Evolutionary conservation across 64 coral and sea anemone species (phyloP).

Genomic region (Trachythela sp.): DNA sequence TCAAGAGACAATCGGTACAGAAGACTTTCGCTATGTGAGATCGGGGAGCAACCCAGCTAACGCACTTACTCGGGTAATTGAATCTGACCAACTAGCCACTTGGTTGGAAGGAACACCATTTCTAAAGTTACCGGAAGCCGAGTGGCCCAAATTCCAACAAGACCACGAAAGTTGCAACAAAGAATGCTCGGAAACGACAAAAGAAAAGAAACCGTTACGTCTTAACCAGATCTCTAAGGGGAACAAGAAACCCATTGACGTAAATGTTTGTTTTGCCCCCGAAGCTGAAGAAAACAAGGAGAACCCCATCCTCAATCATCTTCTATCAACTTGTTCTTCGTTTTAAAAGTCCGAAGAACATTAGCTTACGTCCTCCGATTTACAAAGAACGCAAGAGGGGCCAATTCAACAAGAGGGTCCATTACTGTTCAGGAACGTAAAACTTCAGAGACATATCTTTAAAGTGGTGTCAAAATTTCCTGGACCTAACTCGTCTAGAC

Average conservation of each 20-base stretch:
- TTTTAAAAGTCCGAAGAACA: not conserved
- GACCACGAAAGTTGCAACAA: not conserved
- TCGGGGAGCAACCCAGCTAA: slow-evolving; percentile 26
- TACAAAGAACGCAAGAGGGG: slow-evolving; percentile 1
- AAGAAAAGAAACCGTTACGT: not conserved
- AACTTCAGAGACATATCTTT: slow-evolving; percentile 3
- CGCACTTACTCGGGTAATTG: slow-evolving; percentile 6
- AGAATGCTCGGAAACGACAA: not conserved
- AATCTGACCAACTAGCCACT: not conserved
- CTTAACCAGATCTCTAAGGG: too few relatives aligned
- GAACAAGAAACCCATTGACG: too few relatives aligned
- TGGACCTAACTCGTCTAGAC: slow-evolving; percentile 1
- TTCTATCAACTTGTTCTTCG: not conserved
- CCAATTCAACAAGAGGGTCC: not conserved
- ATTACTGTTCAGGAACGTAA: slow-evolving; percentile 30
- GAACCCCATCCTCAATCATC: not conserved
- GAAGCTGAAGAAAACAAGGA: not conserved
- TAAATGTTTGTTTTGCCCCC: too few relatives aligned
- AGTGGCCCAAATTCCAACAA: not conserved
- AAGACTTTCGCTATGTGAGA: not conserved
- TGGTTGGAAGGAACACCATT: not conserved
- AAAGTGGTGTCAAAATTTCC: slow-evolving; percentile 20
- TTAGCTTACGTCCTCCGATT: slow-evolving; percentile 46
- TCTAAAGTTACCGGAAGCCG: not conserved
- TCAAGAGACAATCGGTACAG: not conserved